Conservation (phyloP, 2,113 vertebrate genomes). For the Hemiprocne comata region DNA sequence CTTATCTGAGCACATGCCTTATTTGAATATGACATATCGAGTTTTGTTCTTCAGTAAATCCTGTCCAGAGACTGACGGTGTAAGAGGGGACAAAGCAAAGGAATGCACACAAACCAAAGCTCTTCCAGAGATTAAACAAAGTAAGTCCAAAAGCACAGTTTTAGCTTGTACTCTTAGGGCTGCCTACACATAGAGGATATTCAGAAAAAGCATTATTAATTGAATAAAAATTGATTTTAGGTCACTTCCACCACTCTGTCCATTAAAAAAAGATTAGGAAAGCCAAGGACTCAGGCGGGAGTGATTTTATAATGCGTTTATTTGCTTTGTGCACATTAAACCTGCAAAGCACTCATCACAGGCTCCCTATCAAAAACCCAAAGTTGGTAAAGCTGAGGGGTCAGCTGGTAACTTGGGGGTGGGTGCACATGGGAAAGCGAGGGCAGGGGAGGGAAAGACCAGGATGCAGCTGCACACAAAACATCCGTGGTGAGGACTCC, state of each 20-base stretch:
- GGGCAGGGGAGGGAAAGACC: neutral
- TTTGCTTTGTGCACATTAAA: neutral
- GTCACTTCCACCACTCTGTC: neutral
- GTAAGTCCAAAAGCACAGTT: neutral
- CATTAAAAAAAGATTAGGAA: neutral
- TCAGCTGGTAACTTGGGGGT: neutral
- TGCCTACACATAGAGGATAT: neutral
- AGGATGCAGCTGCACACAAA: fast-evolving
- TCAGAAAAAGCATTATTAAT: neutral
- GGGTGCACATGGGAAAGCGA: fast-evolving
- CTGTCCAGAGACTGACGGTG: neutral
- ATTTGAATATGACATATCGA: neutral
- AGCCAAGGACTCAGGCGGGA: neutral
- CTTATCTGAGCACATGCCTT: neutral
- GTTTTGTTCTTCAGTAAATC: neutral
- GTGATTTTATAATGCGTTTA: neutral
- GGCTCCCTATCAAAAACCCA: neutral
- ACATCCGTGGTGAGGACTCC: neutral
- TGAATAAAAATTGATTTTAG: neutral
- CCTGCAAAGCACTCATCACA: neutral
- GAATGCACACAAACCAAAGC: neutral
- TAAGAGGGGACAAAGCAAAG: neutral
- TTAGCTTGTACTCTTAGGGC: neutral
- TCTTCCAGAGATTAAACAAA: neutral
- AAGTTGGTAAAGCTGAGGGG: neutral